Evolutionary conservation across 2,888 invertebrate genomes (phyloP).

Genomic region (Mantis religiosa): DNA sequence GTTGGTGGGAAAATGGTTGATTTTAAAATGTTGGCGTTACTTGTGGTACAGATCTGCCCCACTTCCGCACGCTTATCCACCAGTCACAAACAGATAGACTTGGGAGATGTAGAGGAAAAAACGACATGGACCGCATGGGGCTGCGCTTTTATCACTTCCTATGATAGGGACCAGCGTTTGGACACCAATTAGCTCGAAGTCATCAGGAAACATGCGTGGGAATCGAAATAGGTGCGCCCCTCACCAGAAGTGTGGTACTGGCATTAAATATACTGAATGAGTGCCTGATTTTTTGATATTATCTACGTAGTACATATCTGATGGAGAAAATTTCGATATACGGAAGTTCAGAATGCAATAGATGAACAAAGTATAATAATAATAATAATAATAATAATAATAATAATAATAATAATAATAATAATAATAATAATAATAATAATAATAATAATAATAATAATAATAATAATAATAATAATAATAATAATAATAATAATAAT

Average conservation of each 20-base stretch:
- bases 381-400: too few species aligned
- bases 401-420: too few species aligned
- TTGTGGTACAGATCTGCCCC: background rate
- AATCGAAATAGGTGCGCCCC: background rate
- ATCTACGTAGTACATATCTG: too few species aligned
- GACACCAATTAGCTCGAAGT: background rate
- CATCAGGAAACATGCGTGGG: background rate
- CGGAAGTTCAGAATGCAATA: too few species aligned
- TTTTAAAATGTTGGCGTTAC: background rate
- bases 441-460: too few species aligned
- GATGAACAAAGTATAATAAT: too few species aligned
- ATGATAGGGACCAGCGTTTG: background rate
- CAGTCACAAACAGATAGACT: background rate
- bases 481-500: too few species aligned
- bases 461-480: too few species aligned
- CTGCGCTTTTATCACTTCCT: background rate
- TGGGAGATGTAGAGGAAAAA: background rate
- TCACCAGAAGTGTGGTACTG: background rate
- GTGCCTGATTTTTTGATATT: too few species aligned
- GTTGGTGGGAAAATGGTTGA: background rate
- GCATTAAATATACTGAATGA: too few species aligned
- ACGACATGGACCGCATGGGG: background rate
- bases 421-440: too few species aligned
- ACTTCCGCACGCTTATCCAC: background rate
- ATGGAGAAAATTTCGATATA: too few species aligned